phyloP scores from a whole-genome alignment of 1,140 invertebrate genomes.

The Archivesica marissinica region DNA sequence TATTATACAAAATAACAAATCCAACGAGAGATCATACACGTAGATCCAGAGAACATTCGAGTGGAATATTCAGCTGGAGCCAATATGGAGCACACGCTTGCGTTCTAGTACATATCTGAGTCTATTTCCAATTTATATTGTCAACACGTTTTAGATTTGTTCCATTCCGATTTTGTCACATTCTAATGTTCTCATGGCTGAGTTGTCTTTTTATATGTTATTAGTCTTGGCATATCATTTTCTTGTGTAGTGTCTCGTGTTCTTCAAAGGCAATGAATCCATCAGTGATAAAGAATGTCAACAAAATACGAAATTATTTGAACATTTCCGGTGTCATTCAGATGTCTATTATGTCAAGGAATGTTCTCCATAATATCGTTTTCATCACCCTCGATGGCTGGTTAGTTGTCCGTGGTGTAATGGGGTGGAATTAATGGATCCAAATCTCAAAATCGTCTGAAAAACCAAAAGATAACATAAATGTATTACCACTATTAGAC shows the following conservation, averaged over 20 bases:
- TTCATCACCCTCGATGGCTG: background rate
- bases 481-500: background rate
- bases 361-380: background rate
- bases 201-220: background rate
- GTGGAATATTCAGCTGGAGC: too few species aligned
- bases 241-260: constrained; percentile 22
- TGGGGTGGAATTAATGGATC: background rate
- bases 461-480: background rate
- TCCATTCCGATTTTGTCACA: too few species aligned
- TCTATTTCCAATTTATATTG: too few species aligned
- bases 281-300: background rate
- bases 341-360: background rate
- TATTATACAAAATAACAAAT: too few species aligned
- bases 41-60: too few species aligned
- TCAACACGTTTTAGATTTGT: too few species aligned
- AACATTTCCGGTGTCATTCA: background rate
- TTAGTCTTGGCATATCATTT: constrained; percentile 10
- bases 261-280: background rate
- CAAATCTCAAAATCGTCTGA: background rate
- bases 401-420: background rate
- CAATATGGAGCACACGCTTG: too few species aligned
- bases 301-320: background rate
- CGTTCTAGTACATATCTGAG: too few species aligned
- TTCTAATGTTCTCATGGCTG: background rate
- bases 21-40: too few species aligned